Evolutionary conservation across 23 tunicate species (phyloP), one percentile per base, ranked within the genome.

Genomic region (Oikopleura albicans): DNA sequence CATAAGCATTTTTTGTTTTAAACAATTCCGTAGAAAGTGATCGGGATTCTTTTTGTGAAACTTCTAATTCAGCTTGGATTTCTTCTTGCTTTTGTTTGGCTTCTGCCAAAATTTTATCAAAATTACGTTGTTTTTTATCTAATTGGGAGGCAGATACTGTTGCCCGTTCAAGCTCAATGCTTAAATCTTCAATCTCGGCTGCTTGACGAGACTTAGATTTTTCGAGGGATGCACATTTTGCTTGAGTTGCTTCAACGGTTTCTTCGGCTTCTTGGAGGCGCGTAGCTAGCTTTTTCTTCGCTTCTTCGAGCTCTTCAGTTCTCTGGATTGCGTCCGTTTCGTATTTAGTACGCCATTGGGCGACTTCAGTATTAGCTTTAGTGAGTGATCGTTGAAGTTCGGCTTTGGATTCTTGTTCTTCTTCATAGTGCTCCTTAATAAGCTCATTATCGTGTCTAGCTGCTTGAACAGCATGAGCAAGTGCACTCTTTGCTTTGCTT

Each of bases 391-490:
- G 39, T 29, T 86, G 87, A 4, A 86, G 39, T 79, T 86, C 87
- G 0, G 87, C 87, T 59, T 86, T 86, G 33, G 79, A 36, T 40
- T 86, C 87, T 38, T 86, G 87, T 29, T 86, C 87, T 1, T 86
- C 87, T 79, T 86, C 87, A 0, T 86, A 86, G 34, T 86, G 87
- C 40, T 86, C 87, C n/a, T 84, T 83, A 22, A 86, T 49, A 34
- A 79, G 85, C 28, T 86, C 87, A 84, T 86, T 86, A 66, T 86
- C 87, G 0, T 79, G 87, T 38, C 87, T 56, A 33, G 87, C 40
- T 16, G 87, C 91, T 88, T 89, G 91, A 1, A 89, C 91, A 0
- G 91, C 91, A 71, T 89, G 91, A 34, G 90, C 90, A 38, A 88
- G 87, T 35, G 90, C 90, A 1, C 87, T 87, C 75, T 89, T 89